Conservation (phyloP, 2,888 invertebrate genomes). For the Ceratothoa steindachneri region DNA sequence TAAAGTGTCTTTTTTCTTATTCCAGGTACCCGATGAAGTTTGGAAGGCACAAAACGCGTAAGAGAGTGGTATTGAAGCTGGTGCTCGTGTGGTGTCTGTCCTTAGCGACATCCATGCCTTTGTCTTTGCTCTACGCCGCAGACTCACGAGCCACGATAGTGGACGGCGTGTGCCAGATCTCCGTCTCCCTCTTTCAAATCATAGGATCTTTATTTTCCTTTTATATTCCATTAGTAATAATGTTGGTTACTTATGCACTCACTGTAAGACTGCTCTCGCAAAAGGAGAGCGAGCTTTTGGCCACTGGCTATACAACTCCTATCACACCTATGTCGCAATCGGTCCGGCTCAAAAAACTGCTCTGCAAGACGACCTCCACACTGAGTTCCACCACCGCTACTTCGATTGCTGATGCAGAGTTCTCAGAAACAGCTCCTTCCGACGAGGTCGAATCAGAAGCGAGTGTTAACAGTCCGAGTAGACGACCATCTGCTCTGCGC, state of each 20-base stretch:
- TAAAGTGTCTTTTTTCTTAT: too few species aligned
- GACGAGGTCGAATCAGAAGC: not conserved
- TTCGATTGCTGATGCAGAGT: slow-evolving; percentile 18
- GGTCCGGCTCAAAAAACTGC: slow-evolving; percentile 28
- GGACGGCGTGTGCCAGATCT: slow-evolving; percentile 78
- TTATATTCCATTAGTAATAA: slow-evolving; percentile 89
- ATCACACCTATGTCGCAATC: slow-evolving; percentile 24
- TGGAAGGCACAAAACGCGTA: slow-evolving; percentile 79
- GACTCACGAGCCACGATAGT: slow-evolving; percentile 77
- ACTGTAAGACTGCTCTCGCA: slow-evolving; percentile 81
- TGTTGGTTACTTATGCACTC: slow-evolving; percentile 89
- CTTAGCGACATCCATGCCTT: slow-evolving; percentile 82
- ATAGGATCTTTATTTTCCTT: slow-evolving; percentile 93
- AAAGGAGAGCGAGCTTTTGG: slow-evolving; percentile 70
- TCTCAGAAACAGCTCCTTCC: slow-evolving; percentile 4
- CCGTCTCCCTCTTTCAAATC: slow-evolving; percentile 80
- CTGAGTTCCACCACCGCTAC: slow-evolving; percentile 35
- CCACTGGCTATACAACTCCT: slow-evolving; percentile 11
- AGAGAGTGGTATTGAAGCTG: slow-evolving; percentile 81
- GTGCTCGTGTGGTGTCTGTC: slow-evolving; percentile 90
- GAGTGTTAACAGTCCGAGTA: not conserved
- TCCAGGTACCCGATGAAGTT: slow-evolving; percentile 84
- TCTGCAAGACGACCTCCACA: slow-evolving; percentile 36
- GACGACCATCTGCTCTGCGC: not conserved
- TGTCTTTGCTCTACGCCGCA: slow-evolving; percentile 80